phyloP scores from a whole-genome alignment of 1,140 invertebrate genomes.

The Babylonia areolata region DNA sequence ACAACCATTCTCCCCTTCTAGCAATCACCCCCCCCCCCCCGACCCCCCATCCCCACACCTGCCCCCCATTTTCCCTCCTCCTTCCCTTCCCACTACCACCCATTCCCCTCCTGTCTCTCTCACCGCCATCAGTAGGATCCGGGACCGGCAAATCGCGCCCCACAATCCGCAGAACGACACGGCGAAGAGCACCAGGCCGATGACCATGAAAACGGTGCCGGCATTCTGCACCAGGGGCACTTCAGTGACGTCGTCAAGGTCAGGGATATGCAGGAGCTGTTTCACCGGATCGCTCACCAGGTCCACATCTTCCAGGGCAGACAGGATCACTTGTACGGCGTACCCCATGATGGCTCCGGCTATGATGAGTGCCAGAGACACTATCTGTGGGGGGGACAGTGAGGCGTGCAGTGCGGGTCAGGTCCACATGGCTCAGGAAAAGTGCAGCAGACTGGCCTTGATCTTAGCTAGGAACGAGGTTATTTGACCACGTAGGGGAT shows the following conservation, averaged over 20 bases:
- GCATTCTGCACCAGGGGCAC: constrained; percentile 13
- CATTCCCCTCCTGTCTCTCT: neutral
- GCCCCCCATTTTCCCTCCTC: too few species aligned
- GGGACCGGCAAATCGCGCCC: constrained; percentile 34
- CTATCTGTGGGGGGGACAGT: constrained; percentile 22
- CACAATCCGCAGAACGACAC: constrained; percentile 40
- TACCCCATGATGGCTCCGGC: constrained; percentile 31
- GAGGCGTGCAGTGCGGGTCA: too few species aligned
- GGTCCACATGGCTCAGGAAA: too few species aligned
- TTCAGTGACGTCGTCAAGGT: neutral
- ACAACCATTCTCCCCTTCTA: too few species aligned
- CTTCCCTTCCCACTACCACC: too few species aligned
- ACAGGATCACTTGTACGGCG: neutral
- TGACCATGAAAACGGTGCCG: constrained; percentile 29
- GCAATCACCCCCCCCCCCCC: too few species aligned
- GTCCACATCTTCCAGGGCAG: neutral
- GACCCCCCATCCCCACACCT: too few species aligned
- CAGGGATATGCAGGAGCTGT: neutral
- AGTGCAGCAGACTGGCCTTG: too few species aligned
- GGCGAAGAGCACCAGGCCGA: constrained; percentile 34
- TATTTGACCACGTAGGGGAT: too few species aligned
- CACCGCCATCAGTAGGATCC: constrained; percentile 31
- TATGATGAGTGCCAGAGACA: constrained; percentile 14
- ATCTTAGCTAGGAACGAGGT: too few species aligned
- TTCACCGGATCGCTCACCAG: neutral